Percentiles rank a stretch among this genome's conserved stretches.
Conservation (phyloP, 2,113 vertebrate genomes). For the Rhabdornis inornatus region DNA sequence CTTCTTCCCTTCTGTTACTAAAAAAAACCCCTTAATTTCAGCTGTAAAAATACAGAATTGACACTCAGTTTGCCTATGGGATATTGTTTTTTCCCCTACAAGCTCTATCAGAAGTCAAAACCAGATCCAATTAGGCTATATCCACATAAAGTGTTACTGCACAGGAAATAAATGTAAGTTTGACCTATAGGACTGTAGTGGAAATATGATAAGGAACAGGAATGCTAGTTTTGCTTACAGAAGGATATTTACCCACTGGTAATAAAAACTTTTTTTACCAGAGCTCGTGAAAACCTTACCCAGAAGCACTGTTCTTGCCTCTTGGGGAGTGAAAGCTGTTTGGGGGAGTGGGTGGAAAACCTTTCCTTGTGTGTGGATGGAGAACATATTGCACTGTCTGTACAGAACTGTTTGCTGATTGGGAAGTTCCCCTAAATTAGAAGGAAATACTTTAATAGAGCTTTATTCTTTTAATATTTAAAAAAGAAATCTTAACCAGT, state of each 20-base stretch:
- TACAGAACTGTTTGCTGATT: slow-evolving; percentile 28
- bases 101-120: neutral
- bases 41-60: neutral
- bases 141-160: neutral
- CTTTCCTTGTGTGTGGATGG: slow-evolving; percentile 1
- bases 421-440: neutral
- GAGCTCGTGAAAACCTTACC: neutral
- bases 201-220: neutral
- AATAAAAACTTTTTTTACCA: neutral
- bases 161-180: neutral
- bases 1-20: neutral
- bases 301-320: neutral
- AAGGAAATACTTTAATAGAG: neutral
- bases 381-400: slow-evolving; percentile 58
- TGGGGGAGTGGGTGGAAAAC: slow-evolving; percentile 47
- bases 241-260: neutral
- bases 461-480: neutral
- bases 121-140: neutral
- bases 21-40: neutral
- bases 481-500: neutral
- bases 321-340: slow-evolving; percentile 46
- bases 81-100: neutral
- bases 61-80: neutral
- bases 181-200: neutral
- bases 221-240: neutral